Conservation (phyloP, 2,113 vertebrate species). For the Egretta garzetta region DNA sequence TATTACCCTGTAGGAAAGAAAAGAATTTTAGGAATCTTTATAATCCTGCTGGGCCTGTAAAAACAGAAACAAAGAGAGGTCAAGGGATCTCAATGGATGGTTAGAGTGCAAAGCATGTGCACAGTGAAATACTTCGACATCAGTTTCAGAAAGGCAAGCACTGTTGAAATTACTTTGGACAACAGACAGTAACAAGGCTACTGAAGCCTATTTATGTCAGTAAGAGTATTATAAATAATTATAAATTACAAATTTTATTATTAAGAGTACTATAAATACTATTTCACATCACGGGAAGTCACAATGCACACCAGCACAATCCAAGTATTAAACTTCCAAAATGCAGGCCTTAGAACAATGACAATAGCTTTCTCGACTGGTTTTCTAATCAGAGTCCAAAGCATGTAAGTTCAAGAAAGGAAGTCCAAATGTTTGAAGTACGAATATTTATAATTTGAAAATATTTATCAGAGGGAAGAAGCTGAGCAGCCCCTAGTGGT, state of each 20-base stretch:
- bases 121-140: neutral
- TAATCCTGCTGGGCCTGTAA: slow-evolving; percentile 54
- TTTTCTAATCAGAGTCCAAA: neutral
- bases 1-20: slow-evolving; percentile 13
- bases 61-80: slow-evolving; percentile 53
- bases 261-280: neutral
- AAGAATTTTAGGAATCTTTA: slow-evolving; percentile 67
- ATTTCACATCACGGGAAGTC: neutral
- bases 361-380: neutral
- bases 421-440: neutral
- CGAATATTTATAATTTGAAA: slow-evolving; percentile 8
- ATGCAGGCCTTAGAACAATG: neutral
- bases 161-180: neutral
- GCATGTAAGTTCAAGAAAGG: neutral
- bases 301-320: neutral
- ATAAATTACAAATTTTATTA: neutral
- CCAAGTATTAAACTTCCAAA: neutral
- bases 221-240: neutral
- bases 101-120: neutral
- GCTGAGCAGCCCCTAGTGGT: slow-evolving; percentile 62
- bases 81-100: slow-evolving; percentile 25
- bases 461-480: slow-evolving; percentile 21
- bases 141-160: neutral
- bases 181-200: neutral
- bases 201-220: neutral